A percentile compares a stretch with the other conserved stretches of the same genome.
Evolutionary conservation across 2,113 vertebrate genomes (phyloP).

Genomic region (Sinocyclocheilus anshuiensis): DNA sequence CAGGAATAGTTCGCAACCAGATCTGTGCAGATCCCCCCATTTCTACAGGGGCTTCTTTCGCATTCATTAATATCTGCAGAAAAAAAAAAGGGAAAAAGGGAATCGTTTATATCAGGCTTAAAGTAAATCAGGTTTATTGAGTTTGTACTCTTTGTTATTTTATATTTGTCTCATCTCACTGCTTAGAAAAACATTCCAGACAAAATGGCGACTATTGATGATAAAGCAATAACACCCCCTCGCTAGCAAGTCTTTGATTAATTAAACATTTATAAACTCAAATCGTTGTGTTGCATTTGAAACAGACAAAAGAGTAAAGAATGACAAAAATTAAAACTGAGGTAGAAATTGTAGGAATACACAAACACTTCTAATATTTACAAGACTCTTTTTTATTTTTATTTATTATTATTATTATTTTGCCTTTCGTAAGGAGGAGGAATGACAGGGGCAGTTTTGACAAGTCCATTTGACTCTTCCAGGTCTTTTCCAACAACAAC

Average conservation of each 20-base stretch:
- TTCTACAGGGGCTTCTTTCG: conserved; percentile 91
- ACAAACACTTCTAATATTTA: not conserved
- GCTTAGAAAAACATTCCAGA: conserved; percentile 52
- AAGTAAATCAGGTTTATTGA: conserved; percentile 52
- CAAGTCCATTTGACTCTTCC: too few relatives aligned
- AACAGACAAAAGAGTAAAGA: not conserved
- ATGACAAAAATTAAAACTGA: not conserved
- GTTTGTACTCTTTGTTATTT: conserved; percentile 60
- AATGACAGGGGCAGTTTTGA: too few relatives aligned
- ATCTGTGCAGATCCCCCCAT: conserved; percentile 95
- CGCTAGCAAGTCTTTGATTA: conserved; percentile 9
- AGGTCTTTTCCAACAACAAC: too few relatives aligned
- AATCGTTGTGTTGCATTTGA: not conserved
- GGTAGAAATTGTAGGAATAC: not conserved
- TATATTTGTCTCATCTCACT: conserved; percentile 52
- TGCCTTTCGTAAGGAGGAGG: too few relatives aligned
- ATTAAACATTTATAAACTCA: not conserved
- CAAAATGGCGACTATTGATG: conserved; percentile 41
- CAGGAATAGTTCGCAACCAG: conserved; percentile 96
- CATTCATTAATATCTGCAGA: conserved; percentile 94
- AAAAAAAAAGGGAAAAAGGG: conserved; percentile 56
- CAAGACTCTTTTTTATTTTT: not conserved
- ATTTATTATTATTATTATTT: too few relatives aligned
- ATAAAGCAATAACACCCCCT: conserved; percentile 21
- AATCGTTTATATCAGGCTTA: conserved; percentile 50